Evolutionary conservation across 2,888 invertebrate species (phyloP).

Genomic region (Nomada lathburiana): DNA sequence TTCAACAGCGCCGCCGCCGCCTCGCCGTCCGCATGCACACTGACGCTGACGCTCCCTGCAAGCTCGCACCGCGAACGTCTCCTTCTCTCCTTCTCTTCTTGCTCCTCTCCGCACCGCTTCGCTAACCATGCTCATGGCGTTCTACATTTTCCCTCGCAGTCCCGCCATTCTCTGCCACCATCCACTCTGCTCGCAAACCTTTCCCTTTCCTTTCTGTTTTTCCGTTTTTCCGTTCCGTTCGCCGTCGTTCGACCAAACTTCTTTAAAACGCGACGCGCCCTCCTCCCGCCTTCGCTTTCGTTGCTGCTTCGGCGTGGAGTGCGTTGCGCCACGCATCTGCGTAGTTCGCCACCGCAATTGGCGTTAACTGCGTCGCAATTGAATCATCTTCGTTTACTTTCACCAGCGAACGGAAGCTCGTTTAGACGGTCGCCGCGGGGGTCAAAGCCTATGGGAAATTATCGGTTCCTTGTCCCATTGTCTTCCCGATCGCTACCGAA

Average conservation of each 20-base stretch:
- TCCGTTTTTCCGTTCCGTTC: too few relatives aligned
- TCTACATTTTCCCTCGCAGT: conserved; percentile 45
- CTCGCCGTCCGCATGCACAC: conserved; percentile 78
- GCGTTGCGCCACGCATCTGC: conserved; percentile 1
- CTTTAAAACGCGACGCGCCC: not conserved
- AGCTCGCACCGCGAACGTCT: conserved; percentile 69
- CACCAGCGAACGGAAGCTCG: conserved; percentile 30
- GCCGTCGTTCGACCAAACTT: not conserved
- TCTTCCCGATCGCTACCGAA: conserved; percentile 3
- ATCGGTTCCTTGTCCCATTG: conserved; percentile 9
- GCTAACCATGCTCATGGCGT: conserved; percentile 2
- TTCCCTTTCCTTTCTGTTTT: too few relatives aligned
- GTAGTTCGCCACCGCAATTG: conserved; percentile 28
- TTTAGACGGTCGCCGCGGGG: not conserved
- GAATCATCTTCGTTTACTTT: conserved; percentile 30
- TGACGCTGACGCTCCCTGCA: conserved; percentile 73
- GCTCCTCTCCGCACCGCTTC: conserved; percentile 35
- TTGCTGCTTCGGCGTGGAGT: not conserved
- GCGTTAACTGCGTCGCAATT: conserved; percentile 38
- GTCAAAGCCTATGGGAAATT: not conserved
- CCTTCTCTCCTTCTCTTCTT: conserved; percentile 17
- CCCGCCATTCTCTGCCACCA: conserved; percentile 16
- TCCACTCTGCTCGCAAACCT: not conserved
- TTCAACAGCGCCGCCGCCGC: conserved; percentile 21
- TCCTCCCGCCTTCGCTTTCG: not conserved